phyloP scores from a whole-genome alignment of 2,113 vertebrate genomes.

The Mesoclemmys tuberculata region DNA sequence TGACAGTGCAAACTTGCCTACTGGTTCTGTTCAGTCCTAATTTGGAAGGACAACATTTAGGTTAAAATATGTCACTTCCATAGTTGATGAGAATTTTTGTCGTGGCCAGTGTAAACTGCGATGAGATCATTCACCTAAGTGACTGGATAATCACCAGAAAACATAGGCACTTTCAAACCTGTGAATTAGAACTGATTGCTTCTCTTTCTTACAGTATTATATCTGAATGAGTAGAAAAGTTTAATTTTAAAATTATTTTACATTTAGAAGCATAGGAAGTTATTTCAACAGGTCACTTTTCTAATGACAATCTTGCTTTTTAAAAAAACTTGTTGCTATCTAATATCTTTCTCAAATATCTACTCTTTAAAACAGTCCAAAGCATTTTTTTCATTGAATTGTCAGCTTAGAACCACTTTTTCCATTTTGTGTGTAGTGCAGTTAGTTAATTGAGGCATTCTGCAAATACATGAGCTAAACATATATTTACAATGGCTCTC shows the following conservation, averaged over 20 bases:
- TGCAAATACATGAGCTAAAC: not conserved
- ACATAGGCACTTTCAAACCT: not conserved
- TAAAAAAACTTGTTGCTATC: not conserved
- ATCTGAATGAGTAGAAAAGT: not conserved
- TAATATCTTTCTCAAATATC: not conserved
- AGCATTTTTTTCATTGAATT: not conserved
- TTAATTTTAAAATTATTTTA: not conserved
- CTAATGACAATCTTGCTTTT: not conserved
- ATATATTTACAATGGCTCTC: not conserved
- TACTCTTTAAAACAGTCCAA: not conserved
- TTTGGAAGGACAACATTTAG: not conserved
- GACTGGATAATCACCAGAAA: not conserved
- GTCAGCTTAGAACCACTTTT: not conserved
- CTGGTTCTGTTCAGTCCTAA: not conserved
- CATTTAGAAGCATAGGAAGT: not conserved
- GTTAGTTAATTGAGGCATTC: not conserved
- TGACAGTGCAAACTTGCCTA: not conserved
- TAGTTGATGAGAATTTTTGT: not conserved
- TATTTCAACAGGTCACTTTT: not conserved
- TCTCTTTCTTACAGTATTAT: not conserved
- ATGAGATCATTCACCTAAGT: not conserved
- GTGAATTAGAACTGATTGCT: not conserved
- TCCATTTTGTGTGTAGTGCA: slow-evolving; percentile 2
- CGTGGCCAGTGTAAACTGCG: not conserved
- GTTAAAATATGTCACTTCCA: not conserved